A percentile compares a stretch with the other conserved stretches of the same genome.
These are phyloP conservation scores for Cheilosia variabilis DNA, from an alignment of 2,888 invertebrate species.

Conservation along the genomic window DNA sequence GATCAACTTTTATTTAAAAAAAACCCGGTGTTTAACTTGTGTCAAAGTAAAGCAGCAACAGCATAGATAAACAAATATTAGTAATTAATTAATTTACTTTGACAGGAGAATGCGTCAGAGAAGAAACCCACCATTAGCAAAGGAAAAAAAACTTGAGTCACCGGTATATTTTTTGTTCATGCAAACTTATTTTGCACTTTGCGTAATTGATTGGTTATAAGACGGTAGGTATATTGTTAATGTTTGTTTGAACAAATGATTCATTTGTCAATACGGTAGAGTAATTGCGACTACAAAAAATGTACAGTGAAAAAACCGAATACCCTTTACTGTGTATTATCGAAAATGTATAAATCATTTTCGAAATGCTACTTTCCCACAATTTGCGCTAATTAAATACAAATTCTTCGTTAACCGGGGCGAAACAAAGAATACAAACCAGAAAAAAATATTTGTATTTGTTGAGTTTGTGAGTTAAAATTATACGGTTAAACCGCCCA, in stretches of 20 bases:
- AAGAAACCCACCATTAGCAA: slow-evolving; percentile 39
- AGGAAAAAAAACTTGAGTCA: slow-evolving; percentile 27
- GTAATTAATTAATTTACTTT: neutral
- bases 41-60: neutral
- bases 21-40: slow-evolving; percentile 18
- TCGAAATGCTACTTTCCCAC: too few relatives aligned
- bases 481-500: slow-evolving; percentile 16
- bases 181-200: neutral
- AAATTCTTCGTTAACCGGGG: neutral
- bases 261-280: too few relatives aligned
- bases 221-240: neutral
- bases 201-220: neutral
- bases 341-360: too few relatives aligned
- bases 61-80: neutral
- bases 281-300: too few relatives aligned
- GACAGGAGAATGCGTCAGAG: slow-evolving; percentile 41
- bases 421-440: neutral
- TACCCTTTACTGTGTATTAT: too few relatives aligned
- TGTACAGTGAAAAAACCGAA: too few relatives aligned
- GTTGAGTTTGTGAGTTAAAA: slow-evolving; percentile 10
- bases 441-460: slow-evolving; percentile 11
- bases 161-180: neutral
- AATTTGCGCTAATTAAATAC: neutral
- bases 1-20: slow-evolving; percentile 11
- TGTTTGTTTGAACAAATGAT: neutral